phyloP scores from a whole-genome alignment of 2,797 vertebrate genomes.

The Pantherophis vulpinus region DNA sequence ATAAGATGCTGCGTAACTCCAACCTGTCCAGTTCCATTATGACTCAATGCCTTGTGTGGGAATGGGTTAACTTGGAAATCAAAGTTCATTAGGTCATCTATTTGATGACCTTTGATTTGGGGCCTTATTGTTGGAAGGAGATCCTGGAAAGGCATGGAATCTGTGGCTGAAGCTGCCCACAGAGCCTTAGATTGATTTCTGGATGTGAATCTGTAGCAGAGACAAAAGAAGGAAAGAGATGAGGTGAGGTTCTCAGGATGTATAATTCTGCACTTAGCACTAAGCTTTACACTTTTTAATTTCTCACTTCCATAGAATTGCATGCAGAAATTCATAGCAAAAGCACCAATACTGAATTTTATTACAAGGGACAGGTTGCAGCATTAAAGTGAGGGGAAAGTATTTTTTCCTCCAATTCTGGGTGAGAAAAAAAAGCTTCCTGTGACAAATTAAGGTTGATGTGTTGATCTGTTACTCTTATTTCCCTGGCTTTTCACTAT shows the following conservation, averaged over 20 bases:
- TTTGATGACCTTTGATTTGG: background rate
- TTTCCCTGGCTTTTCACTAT: background rate
- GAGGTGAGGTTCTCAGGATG: too few species aligned
- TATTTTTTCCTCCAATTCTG: background rate
- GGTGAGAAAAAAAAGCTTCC: background rate
- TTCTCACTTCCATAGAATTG: background rate
- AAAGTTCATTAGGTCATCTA: background rate
- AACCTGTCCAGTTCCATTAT: background rate
- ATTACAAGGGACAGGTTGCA: background rate
- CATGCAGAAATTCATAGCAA: background rate
- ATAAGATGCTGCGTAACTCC: background rate
- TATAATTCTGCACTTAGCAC: background rate
- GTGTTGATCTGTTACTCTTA: background rate
- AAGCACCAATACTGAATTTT: background rate
- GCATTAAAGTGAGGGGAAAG: background rate
- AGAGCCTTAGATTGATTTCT: background rate
- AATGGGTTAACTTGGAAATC: background rate
- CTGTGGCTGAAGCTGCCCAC: background rate
- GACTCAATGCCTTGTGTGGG: background rate
- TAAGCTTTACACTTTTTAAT: background rate
- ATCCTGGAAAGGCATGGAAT: background rate
- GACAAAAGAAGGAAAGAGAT: background rate
- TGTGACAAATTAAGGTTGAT: background rate
- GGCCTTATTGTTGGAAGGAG: background rate
- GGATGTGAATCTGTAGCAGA: background rate